Evolutionary conservation across 2,113 vertebrate genomes (phyloP), one percentile per base, ranked within the genome.

Genomic region (Oncorhynchus clarkii): DNA sequence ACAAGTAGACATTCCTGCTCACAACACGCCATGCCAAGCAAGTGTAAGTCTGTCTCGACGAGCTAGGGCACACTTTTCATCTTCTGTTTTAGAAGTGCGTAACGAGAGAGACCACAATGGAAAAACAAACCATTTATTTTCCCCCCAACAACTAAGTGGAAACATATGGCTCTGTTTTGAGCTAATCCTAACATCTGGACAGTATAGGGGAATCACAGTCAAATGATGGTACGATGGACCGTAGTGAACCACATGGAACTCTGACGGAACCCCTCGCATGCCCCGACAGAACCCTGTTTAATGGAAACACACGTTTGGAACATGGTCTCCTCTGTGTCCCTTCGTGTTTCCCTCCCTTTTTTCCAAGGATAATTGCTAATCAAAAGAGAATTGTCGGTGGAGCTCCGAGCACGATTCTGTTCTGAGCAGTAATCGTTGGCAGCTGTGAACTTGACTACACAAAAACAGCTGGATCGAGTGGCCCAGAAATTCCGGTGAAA

Each of bases 81-180:
- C 91, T 91, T 92, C 75, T 76, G 87, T 88, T 93, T 91, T 88
- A 88, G 91, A 91, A 88, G 89, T 90, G 86, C 74, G 60, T 91
- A 92, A 93, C 89, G 88, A 92, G 82, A 82, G 82, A 84, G 88
- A 90, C 90, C 86, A 86, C 92, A 90, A 91, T 89, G 88, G 88
- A 89, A 92, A 94, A 92, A 89, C 87, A 92, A 91, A 92, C 87
- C 86, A 91, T 92, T 92, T 92, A 90, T 90, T 89, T 88, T 88
- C 86, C 85, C 88, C 83, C 39, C n/a, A n/a, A 27, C 89, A 62
- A 24, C 13, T 62, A 62, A 62, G 18, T 62, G 59, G 59, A 62
- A 62, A 22, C 59, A 62, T 62, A 62, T 62, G 59, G 2, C 7
- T n/a, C 59, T 60, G 18, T n/a, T n/a, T 20, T 72, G 83, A 85